A percentile compares a stretch with the other conserved stretches of the same genome.
These are phyloP conservation scores for Hylaeus anthracinus DNA, from an alignment of 1,140 invertebrate species.

Conservation along the genomic window DNA sequence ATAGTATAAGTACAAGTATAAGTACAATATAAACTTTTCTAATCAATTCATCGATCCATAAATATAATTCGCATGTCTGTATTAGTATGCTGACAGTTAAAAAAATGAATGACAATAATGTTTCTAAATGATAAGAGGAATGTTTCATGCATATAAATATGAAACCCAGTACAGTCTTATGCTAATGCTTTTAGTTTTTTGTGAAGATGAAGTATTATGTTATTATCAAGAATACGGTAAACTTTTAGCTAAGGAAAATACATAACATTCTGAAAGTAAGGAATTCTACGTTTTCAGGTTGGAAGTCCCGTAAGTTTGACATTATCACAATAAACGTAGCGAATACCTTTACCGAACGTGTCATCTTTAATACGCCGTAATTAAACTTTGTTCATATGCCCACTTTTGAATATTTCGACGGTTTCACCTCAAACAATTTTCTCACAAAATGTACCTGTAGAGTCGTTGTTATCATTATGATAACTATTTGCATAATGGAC, in stretches of 20 bases:
- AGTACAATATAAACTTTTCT: slow-evolving; percentile 56
- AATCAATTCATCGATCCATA: slow-evolving; percentile 49
- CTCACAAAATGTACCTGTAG: slow-evolving; percentile 94
- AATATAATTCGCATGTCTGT: slow-evolving; percentile 38
- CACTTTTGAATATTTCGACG: slow-evolving; percentile 83
- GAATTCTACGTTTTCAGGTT: neutral
- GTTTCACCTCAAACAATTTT: slow-evolving; percentile 91
- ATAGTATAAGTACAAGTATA: slow-evolving; percentile 45
- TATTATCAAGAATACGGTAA: neutral
- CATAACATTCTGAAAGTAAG: neutral
- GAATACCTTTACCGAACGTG: neutral
- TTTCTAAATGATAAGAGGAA: slow-evolving; percentile 18
- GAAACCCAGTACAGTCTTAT: slow-evolving; percentile 43
- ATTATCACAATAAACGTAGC: slow-evolving; percentile 9
- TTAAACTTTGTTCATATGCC: slow-evolving; percentile 78
- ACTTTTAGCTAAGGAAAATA: neutral
- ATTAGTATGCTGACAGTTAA: neutral
- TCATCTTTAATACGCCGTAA: neutral
- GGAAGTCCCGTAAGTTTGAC: neutral
- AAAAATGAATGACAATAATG: neutral
- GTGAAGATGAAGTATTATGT: neutral
- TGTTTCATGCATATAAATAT: neutral
- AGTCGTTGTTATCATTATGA: slow-evolving; percentile 88
- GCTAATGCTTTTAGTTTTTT: neutral
- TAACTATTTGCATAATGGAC: slow-evolving; percentile 92